Conservation (phyloP, 2,113 vertebrate species). For the Corvus hawaiiensis region DNA sequence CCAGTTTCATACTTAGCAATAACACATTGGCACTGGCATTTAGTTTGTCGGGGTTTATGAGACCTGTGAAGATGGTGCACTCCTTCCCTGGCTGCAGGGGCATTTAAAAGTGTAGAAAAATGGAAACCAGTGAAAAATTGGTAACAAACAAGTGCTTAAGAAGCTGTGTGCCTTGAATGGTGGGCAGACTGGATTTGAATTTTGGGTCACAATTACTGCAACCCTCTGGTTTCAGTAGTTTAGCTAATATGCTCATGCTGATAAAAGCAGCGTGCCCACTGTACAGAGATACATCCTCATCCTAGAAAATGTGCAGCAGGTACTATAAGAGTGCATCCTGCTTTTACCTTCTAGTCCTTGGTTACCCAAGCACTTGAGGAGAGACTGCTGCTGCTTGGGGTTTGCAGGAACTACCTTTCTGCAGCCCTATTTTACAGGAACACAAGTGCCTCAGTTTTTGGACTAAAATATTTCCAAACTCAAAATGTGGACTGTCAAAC, state of each 20-base stretch:
- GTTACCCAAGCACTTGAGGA: neutral
- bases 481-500: neutral
- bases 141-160: neutral
- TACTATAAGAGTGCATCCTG: neutral
- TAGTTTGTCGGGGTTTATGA: neutral
- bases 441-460: neutral
- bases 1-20: conserved; percentile 6
- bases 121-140: neutral
- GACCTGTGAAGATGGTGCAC: neutral
- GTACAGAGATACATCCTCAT: neutral
- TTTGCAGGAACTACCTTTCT: neutral
- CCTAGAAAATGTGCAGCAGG: neutral
- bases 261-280: neutral
- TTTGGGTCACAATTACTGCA: neutral
- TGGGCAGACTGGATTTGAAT: neutral
- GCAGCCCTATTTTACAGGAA: neutral
- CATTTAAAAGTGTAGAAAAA: neutral
- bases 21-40: neutral
- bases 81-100: neutral
- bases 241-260: neutral
- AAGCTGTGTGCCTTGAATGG: neutral
- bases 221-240: neutral
- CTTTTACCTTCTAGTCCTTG: neutral
- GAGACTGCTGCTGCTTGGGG: neutral
- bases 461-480: neutral